These are phyloP conservation scores for Aphaenogaster floridana DNA, from an alignment of 1,140 invertebrate genomes.

Conservation along the genomic window DNA sequence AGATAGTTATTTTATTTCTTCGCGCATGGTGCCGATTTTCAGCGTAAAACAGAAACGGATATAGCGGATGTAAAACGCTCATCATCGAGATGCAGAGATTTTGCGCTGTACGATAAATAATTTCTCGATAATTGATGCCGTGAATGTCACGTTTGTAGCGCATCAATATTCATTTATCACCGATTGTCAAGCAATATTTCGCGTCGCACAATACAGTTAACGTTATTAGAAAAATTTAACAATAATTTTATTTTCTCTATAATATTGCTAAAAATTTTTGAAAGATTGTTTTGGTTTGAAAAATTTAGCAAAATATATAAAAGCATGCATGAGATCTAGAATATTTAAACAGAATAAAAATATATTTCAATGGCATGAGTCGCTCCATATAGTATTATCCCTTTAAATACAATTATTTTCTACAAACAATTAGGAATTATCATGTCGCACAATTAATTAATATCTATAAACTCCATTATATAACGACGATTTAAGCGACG, in stretches of 20 bases:
- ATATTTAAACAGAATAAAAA: background rate
- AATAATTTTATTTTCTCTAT: background rate
- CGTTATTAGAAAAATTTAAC: constrained; percentile 25
- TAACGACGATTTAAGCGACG: background rate
- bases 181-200: constrained; percentile 54
- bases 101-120: constrained; percentile 32
- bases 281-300: background rate
- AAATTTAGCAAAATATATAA: background rate
- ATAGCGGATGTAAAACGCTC: constrained; percentile 17
- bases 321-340: background rate
- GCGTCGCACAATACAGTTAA: constrained; percentile 19
- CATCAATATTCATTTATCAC: constrained; percentile 53
- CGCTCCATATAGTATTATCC: background rate
- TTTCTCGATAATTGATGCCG: constrained; percentile 56
- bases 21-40: background rate
- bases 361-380: background rate
- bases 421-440: background rate
- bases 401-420: background rate
- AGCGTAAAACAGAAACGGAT: constrained; percentile 28
- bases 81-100: constrained; percentile 39
- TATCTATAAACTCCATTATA: background rate
- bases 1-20: constrained; percentile 47
- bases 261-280: constrained; percentile 7
- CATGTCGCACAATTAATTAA: background rate
- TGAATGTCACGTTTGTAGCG: constrained; percentile 40